A percentile compares a stretch with the other conserved stretches of the same genome.
Conservation (phyloP, 1,140 invertebrate genomes). For the Vanessa atalanta region DNA sequence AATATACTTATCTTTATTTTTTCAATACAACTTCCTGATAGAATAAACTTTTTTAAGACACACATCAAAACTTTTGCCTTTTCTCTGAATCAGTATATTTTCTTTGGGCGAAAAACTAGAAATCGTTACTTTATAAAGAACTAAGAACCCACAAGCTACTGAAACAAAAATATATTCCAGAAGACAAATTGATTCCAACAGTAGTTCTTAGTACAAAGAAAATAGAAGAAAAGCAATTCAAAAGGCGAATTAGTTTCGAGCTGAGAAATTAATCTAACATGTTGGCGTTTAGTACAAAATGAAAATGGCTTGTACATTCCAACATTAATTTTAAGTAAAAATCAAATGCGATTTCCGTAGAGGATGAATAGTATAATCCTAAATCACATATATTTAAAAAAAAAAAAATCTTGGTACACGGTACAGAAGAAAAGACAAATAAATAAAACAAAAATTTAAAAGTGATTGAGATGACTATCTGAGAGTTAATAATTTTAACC, state of each 20-base stretch:
- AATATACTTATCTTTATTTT: not conserved
- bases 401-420: too few species aligned
- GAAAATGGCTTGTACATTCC: constrained; percentile 14
- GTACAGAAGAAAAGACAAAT: too few species aligned
- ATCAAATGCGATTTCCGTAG: not conserved
- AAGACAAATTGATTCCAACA: constrained; percentile 36
- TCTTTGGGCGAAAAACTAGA: not conserved
- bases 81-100: not conserved
- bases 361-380: not conserved
- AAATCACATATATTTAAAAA: too few species aligned
- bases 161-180: constrained; percentile 27
- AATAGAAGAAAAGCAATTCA: constrained; percentile 27
- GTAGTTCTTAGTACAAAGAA: constrained; percentile 24
- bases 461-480: too few species aligned
- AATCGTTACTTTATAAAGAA: constrained; percentile 15
- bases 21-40: not conserved
- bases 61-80: constrained; percentile 3
- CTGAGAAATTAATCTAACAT: constrained; percentile 33
- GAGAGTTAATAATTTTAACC: too few species aligned
- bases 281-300: constrained; percentile 16
- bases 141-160: constrained; percentile 3
- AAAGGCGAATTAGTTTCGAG: constrained; percentile 30
- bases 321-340: constrained; percentile 26
- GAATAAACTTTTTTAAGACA: not conserved
- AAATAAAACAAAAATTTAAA: too few species aligned